Evolutionary conservation across 2,888 invertebrate genomes (phyloP), one percentile per base, ranked within the genome.

Genomic region (Galeopsomyia nigrocyanea): DNA sequence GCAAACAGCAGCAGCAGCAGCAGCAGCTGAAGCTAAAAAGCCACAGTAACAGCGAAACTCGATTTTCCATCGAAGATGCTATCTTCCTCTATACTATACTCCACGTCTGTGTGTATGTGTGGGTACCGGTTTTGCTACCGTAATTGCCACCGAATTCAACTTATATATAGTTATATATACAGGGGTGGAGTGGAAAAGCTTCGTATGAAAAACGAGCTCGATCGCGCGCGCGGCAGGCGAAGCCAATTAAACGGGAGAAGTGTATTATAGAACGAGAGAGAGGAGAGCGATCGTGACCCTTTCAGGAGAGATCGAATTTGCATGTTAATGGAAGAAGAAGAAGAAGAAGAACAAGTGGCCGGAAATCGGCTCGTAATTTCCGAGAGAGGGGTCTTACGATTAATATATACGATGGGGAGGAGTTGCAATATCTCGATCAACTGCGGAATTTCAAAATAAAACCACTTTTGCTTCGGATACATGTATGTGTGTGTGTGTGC

Each of bases 321-420:
- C 85, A 85, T 85, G 80, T 85, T 85, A 85, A 85, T 85, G 85
- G 82, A 84, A 85, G 74, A 67, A 73, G 47, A 39, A 39, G 39
- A 39, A 39, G 39, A 39, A 39, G 39, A 39, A 39, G 39, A 39
- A 39, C 39, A 39, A 39, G 39, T 39, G 39, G 39, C 39, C 39
- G 39, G 39, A 39, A 39, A 39, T 39, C 39, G 39, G 39, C 39
- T 80, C 80, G 79, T 82, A 81, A 82, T 81, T 82, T 79, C 39
- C 39, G 39, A 39, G 39, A 13, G 39, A 7, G 13, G 39, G 5
- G 5, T 39, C 39, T 79, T 78, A 76, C 72, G 77, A 72, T 79
- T 76, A 77, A 76, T 21, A 73, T 76, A 73, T 71, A 71, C 61
- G 66, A 69, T 66, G 69, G 53, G 67, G 55, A 26, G 26, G 22